These are phyloP conservation scores for Malurus splendens DNA, from an alignment of 2,797 vertebrate species.

Conservation along the genomic window DNA sequence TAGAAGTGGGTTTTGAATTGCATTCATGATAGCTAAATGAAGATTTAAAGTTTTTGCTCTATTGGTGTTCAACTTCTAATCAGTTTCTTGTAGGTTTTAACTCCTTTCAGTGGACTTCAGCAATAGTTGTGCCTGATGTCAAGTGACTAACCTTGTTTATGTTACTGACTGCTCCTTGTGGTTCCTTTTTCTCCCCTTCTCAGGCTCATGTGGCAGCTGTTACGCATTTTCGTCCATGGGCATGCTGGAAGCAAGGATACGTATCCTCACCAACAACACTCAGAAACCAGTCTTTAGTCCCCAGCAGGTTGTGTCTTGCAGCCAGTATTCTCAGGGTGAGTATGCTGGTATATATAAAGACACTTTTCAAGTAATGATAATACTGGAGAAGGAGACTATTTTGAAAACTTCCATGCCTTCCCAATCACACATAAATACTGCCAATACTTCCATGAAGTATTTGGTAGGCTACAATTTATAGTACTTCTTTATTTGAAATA, in stretches of 20 bases:
- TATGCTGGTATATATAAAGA: background rate
- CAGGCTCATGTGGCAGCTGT: constrained; percentile 87
- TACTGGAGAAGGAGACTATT: background rate
- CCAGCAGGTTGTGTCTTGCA: constrained; percentile 93
- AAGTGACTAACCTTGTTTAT: background rate
- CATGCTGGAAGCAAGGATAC: constrained; percentile 91
- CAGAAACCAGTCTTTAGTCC: constrained; percentile 84
- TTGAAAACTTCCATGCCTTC: background rate
- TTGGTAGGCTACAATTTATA: background rate
- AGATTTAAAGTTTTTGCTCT: background rate
- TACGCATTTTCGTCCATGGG: constrained; percentile 91
- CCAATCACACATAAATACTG: background rate
- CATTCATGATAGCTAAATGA: background rate
- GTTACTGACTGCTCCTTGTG: background rate
- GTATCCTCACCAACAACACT: constrained; percentile 87
- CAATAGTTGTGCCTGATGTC: background rate
- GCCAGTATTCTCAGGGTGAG: constrained; percentile 92
- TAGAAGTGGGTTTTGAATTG: background rate
- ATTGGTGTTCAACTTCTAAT: background rate
- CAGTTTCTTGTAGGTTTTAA: background rate
- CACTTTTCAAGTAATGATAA: background rate
- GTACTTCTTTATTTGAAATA: background rate
- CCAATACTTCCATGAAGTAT: background rate
- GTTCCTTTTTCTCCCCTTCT: background rate
- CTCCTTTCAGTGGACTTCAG: background rate